Percentiles rank a stretch among this genome's conserved stretches.
phyloP scores from a whole-genome alignment of 2,888 invertebrate species.

The Lysandra coridon region DNA sequence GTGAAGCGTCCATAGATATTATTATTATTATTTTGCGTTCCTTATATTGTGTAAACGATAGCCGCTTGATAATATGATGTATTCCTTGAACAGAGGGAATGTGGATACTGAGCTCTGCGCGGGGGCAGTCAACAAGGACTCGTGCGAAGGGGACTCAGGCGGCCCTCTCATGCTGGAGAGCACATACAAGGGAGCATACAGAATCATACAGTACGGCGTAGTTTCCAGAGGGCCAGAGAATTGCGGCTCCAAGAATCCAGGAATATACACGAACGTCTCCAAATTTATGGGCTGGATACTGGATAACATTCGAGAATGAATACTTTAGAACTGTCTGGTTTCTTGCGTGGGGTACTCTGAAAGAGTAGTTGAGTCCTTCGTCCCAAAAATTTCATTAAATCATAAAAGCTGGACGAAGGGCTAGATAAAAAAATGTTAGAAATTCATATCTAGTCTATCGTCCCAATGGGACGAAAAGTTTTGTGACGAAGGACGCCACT shows the following conservation, averaged over 20 bases:
- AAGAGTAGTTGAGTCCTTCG: too few species aligned
- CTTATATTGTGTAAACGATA: too few species aligned
- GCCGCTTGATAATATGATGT: not conserved
- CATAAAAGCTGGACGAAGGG: too few species aligned
- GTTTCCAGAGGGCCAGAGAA: constrained; percentile 24
- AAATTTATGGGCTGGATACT: constrained; percentile 32
- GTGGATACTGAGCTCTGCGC: constrained; percentile 23
- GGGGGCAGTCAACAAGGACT: constrained; percentile 23
- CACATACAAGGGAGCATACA: constrained; percentile 16
- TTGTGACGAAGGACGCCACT: too few species aligned
- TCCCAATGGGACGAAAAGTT: too few species aligned
- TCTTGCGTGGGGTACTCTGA: too few species aligned
- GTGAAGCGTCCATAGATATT: too few species aligned
- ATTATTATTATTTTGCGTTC: too few species aligned
- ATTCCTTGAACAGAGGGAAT: not conserved
- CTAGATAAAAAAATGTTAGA: too few species aligned
- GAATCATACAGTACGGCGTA: constrained; percentile 30
- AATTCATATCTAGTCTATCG: too few species aligned
- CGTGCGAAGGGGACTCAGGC: constrained; percentile 28
- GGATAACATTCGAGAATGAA: constrained; percentile 22
- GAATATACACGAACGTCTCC: constrained; percentile 26
- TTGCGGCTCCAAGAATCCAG: constrained; percentile 14
- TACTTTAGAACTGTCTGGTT: not conserved
- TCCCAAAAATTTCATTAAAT: too few species aligned
- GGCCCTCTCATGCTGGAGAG: constrained; percentile 30